A percentile compares a stretch with the other conserved stretches of the same genome.
phyloP scores from a whole-genome alignment of 2,888 invertebrate species.

The Geotrupes spiniger region DNA sequence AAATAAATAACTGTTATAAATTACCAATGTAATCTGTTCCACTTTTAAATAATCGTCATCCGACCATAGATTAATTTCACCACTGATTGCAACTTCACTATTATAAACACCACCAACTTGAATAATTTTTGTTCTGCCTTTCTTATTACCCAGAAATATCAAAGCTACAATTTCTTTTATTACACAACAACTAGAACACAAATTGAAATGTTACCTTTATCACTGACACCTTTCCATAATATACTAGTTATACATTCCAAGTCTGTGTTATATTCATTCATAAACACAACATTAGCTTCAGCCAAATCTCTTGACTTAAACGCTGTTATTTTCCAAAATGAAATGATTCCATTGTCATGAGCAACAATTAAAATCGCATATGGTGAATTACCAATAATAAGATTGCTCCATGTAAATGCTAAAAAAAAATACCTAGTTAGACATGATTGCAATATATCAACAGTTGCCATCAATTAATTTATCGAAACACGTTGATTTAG shows the following conservation, averaged over 20 bases:
- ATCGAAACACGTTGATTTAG: no score
- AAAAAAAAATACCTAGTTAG: no score
- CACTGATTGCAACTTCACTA: slow-evolving; percentile 27
- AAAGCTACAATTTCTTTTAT: slow-evolving; percentile 23
- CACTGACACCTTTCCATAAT: slow-evolving; percentile 35
- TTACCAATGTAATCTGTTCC: slow-evolving; percentile 36
- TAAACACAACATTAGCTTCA: slow-evolving; percentile 28
- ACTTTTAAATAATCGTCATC: slow-evolving; percentile 34
- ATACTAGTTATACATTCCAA: slow-evolving; percentile 35
- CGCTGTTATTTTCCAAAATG: slow-evolving; percentile 38
- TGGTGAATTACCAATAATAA: slow-evolving; percentile 2
- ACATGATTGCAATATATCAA: no score
- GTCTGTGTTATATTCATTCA: slow-evolving; percentile 34
- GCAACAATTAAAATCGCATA: slow-evolving; percentile 39
- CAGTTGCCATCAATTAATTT: no score
- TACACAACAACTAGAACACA: not conserved
- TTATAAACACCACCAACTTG: slow-evolving; percentile 31
- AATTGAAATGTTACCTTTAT: slow-evolving; percentile 27
- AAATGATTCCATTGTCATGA: slow-evolving; percentile 40
- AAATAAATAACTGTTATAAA: slow-evolving; percentile 32
- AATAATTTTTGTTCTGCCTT: slow-evolving; percentile 38
- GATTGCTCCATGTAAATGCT: slow-evolving; percentile 41
- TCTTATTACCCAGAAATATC: slow-evolving; percentile 36
- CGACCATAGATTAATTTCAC: slow-evolving; percentile 31
- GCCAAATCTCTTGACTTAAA: slow-evolving; percentile 26